A percentile compares a stretch with the other conserved stretches of the same genome.
Conservation (phyloP, 2,113 vertebrate genomes). For the Engystomops pustulosus region DNA sequence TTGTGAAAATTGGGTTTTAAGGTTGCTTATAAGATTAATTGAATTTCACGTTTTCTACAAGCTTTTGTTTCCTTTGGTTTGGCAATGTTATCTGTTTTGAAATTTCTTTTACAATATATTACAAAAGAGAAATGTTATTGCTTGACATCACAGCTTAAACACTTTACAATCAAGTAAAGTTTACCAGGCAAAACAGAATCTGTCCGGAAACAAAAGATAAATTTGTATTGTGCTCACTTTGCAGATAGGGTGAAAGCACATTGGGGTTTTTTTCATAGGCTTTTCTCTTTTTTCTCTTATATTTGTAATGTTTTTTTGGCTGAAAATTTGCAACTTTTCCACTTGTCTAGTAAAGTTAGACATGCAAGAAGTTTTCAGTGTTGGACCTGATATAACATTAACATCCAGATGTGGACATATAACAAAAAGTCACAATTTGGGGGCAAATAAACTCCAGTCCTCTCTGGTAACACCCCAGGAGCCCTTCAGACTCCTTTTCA, state of each 20-base stretch:
- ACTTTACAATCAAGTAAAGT: not conserved
- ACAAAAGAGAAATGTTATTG: slow-evolving; percentile 4
- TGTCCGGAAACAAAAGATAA: not conserved
- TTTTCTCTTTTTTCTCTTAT: too few relatives aligned
- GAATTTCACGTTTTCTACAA: slow-evolving; percentile 50
- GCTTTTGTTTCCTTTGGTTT: slow-evolving; percentile 29
- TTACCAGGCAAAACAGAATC: not conserved
- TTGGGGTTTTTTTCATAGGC: too few relatives aligned
- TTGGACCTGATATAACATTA: too few relatives aligned
- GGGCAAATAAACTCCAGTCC: too few relatives aligned
- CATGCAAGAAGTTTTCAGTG: too few relatives aligned
- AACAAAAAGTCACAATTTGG: too few relatives aligned
- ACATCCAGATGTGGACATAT: too few relatives aligned
- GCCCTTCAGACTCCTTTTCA: too few relatives aligned
- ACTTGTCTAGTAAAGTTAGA: too few relatives aligned
- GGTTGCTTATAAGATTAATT: slow-evolving; percentile 56
- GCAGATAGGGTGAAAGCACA: not conserved
- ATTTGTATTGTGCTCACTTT: not conserved
- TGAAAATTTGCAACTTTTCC: too few relatives aligned
- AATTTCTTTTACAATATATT: slow-evolving; percentile 4
- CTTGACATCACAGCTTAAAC: not conserved
- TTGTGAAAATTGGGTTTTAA: slow-evolving; percentile 53
- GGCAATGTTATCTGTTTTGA: not conserved
- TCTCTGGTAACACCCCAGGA: too few relatives aligned
- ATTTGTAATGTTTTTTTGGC: too few relatives aligned